These are phyloP conservation scores for Drosophila albomicans DNA, from an alignment of 1,140 invertebrate genomes.

Conservation along the genomic window DNA sequence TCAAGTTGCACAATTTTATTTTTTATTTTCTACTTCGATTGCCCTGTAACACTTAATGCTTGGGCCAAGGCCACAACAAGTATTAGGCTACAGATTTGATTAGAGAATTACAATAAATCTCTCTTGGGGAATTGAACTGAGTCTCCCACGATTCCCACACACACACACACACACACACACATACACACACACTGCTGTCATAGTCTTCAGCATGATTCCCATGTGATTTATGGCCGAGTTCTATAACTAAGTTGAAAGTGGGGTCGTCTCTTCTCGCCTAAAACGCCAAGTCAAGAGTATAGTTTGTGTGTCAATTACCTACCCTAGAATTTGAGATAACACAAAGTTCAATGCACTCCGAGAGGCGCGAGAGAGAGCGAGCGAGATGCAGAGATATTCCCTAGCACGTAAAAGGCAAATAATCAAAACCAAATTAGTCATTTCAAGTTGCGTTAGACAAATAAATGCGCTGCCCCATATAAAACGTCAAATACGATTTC, in stretches of 20 bases:
- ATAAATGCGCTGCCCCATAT: slow-evolving; percentile 26
- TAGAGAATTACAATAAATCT: background rate
- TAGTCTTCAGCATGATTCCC: slow-evolving; percentile 21
- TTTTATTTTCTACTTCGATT: background rate
- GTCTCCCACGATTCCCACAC: slow-evolving; percentile 11
- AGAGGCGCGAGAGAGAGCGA: background rate
- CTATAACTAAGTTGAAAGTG: no score
- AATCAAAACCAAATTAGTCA: slow-evolving; percentile 49
- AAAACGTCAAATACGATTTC: slow-evolving; percentile 9
- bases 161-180: no score
- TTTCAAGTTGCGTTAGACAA: slow-evolving; percentile 38
- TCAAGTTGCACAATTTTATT: slow-evolving; percentile 45
- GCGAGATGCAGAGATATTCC: background rate
- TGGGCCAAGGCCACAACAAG: slow-evolving; percentile 12
- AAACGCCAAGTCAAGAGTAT: background rate
- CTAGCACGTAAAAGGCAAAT: slow-evolving; percentile 25
- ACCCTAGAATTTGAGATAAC: slow-evolving; percentile 31
- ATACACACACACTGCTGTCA: background rate
- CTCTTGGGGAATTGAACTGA: background rate
- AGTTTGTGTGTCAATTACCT: slow-evolving; percentile 8
- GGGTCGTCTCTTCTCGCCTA: background rate
- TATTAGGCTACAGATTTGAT: background rate
- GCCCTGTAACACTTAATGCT: slow-evolving; percentile 18
- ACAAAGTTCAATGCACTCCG: slow-evolving; percentile 44
- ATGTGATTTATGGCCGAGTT: slow-evolving; percentile 31